Conservation (phyloP, 2,797 vertebrate genomes). For the Falco novaeseelandiae region DNA sequence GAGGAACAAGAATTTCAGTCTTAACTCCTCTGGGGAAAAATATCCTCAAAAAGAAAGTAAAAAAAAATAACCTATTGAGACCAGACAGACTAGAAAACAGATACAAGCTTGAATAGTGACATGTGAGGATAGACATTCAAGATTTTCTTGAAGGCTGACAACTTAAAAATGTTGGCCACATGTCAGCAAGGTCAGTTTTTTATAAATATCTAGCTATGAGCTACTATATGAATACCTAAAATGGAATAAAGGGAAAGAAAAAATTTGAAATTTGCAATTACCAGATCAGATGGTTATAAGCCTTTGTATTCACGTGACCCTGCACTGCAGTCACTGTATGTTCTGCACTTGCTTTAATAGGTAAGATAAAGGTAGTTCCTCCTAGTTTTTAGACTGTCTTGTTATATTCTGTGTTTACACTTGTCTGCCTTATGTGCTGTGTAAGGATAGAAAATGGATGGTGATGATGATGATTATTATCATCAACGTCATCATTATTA, state of each 20-base stretch:
- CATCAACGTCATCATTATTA: not conserved
- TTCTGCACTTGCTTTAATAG: not conserved
- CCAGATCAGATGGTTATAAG: not conserved
- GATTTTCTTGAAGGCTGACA: not conserved
- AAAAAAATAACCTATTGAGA: not conserved
- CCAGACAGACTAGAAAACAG: not conserved
- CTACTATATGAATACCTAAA: not conserved
- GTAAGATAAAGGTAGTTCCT: not conserved
- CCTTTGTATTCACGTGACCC: not conserved
- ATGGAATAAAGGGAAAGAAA: not conserved
- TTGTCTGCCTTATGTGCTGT: not conserved
- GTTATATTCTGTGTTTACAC: not conserved
- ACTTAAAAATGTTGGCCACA: not conserved
- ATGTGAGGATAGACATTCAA: not conserved
- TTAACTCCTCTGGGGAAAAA: not conserved
- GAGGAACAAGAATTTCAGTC: not conserved
- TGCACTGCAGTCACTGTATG: not conserved
- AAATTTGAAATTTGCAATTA: not conserved
- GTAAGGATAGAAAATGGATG: not conserved
- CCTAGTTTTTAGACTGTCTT: not conserved
- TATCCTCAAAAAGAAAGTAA: not conserved
- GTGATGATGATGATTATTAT: not conserved
- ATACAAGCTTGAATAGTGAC: not conserved
- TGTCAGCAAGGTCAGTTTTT: not conserved
- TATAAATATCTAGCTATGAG: not conserved